Evolutionary conservation across 2,888 invertebrate species (phyloP).

Genomic region (Thymelicus acteon): DNA sequence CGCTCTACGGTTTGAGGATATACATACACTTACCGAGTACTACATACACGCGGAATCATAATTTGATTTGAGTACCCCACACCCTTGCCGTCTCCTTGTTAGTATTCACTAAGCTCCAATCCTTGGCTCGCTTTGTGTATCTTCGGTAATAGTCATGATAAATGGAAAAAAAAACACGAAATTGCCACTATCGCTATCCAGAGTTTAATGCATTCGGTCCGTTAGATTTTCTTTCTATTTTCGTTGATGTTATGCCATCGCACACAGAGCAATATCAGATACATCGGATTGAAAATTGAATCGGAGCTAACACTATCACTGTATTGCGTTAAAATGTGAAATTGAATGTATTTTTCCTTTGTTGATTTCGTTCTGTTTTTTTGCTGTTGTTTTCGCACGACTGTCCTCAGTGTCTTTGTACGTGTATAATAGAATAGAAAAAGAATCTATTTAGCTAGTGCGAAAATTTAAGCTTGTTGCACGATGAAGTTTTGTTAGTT

Average conservation of each 20-base stretch:
- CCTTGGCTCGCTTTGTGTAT: too few relatives aligned
- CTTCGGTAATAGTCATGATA: neutral
- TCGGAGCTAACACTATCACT: slow-evolving; percentile 36
- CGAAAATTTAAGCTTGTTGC: neutral
- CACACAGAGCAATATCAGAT: slow-evolving; percentile 35
- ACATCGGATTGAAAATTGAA: slow-evolving; percentile 37
- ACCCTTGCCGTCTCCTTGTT: too few relatives aligned
- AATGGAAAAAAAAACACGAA: neutral
- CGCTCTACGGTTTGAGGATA: too few relatives aligned
- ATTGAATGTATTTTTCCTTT: slow-evolving; percentile 31
- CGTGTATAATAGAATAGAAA: neutral
- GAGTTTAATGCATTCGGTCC: slow-evolving; percentile 30
- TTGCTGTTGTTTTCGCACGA: neutral
- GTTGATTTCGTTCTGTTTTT: slow-evolving; percentile 18
- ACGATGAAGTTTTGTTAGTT: too few relatives aligned
- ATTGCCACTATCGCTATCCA: slow-evolving; percentile 12
- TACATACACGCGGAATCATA: too few relatives aligned
- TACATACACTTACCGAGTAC: too few relatives aligned
- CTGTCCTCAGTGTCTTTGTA: neutral
- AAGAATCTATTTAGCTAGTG: neutral
- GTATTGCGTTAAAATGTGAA: slow-evolving; percentile 36
- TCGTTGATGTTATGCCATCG: slow-evolving; percentile 32
- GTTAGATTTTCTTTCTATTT: slow-evolving; percentile 35
- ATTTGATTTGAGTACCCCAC: too few relatives aligned
- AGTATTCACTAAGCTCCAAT: too few relatives aligned